A percentile compares a stretch with the other conserved stretches of the same genome.
These are phyloP conservation scores for Drosophila mayaguana DNA, from an alignment of 2,888 invertebrate species.

Conservation along the genomic window DNA sequence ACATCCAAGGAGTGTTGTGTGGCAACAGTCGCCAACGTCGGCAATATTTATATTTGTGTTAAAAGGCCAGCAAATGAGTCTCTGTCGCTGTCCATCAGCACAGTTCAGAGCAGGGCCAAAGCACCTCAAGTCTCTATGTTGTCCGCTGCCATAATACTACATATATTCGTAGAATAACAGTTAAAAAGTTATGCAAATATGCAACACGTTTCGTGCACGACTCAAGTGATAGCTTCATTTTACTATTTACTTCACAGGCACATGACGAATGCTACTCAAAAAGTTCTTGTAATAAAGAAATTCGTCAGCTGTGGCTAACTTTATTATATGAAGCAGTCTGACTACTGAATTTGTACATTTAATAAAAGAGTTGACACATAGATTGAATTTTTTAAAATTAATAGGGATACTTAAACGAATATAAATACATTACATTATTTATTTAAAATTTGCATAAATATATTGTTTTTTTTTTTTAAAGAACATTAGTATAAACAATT, in stretches of 20 bases:
- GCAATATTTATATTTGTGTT: conserved; percentile 44
- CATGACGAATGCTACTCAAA: too few relatives aligned
- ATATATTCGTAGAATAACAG: conserved; percentile 25
- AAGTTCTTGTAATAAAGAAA: too few relatives aligned
- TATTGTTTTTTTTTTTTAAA: too few relatives aligned
- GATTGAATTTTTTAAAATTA: too few relatives aligned
- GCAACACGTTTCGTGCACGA: not conserved
- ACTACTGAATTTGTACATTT: too few relatives aligned
- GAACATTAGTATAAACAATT: too few relatives aligned
- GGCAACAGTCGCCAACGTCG: conserved; percentile 33
- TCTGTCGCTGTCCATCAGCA: conserved; percentile 11
- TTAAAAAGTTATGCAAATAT: conserved; percentile 42
- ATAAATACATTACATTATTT: too few relatives aligned
- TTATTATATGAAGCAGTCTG: too few relatives aligned
- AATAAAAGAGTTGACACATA: too few relatives aligned
- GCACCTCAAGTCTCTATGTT: conserved; percentile 29
- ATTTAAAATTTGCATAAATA: too few relatives aligned
- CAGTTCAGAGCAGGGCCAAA: conserved; percentile 39
- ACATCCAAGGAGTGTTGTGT: conserved; percentile 27
- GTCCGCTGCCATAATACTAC: conserved; percentile 8
- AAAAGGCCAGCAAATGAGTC: conserved; percentile 50
- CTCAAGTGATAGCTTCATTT: not conserved
- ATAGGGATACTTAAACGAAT: too few relatives aligned
- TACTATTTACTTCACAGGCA: not conserved
- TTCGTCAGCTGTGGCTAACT: too few relatives aligned